phyloP scores from a whole-genome alignment of 2,113 vertebrate species.

The Brienomyrus brachyistius region DNA sequence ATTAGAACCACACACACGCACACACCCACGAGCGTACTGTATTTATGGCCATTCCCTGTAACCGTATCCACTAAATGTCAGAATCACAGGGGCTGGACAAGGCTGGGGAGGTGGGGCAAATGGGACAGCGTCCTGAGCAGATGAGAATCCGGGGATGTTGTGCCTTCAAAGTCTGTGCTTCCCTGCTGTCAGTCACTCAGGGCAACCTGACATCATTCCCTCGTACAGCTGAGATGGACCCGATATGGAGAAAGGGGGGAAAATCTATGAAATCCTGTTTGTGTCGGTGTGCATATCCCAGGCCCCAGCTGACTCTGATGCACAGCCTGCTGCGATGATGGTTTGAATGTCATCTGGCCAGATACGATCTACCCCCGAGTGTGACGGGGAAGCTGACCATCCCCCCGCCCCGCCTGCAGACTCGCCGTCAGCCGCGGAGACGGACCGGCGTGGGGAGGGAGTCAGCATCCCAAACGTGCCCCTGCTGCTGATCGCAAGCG shows the following conservation, averaged over 20 bases:
- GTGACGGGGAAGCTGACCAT: not conserved
- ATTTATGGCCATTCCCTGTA: not conserved
- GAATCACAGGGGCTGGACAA: not conserved
- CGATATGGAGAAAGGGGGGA: not conserved
- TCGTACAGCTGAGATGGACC: not conserved
- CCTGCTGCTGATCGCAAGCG: conserved; percentile 4
- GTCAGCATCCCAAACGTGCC: conserved; percentile 1
- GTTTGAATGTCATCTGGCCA: conserved; percentile 17
- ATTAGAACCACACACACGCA: not conserved
- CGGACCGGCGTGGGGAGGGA: not conserved
- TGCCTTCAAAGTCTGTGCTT: not conserved
- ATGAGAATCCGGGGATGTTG: not conserved
- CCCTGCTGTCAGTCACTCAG: conserved; percentile 8
- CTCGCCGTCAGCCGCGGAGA: not conserved
- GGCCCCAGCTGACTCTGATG: conserved; percentile 26
- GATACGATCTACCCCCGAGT: conserved; percentile 14
- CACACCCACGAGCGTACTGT: not conserved
- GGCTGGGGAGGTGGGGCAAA: not conserved
- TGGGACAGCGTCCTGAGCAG: not conserved
- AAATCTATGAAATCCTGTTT: conserved; percentile 40
- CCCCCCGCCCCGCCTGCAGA: not conserved
- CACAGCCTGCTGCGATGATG: conserved; percentile 2
- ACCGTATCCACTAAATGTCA: conserved; percentile 14
- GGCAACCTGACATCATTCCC: not conserved
- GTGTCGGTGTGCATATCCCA: not conserved